A percentile compares a stretch with the other conserved stretches of the same genome.
These are phyloP conservation scores for Vannuccia rotundouncinata DNA, from an alignment of 2,888 invertebrate species.

Conservation along the genomic window DNA sequence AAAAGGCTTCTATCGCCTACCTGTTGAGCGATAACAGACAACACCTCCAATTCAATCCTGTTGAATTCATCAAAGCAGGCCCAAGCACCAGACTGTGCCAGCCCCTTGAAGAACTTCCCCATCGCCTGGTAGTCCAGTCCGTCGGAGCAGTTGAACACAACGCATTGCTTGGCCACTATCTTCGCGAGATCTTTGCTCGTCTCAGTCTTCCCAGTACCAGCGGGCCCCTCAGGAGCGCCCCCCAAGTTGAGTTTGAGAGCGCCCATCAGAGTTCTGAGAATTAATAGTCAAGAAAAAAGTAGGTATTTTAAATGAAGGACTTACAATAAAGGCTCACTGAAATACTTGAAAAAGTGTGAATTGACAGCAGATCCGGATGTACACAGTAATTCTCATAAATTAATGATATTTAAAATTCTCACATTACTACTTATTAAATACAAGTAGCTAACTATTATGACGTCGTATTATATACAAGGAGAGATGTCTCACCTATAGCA, in stretches of 20 bases:
- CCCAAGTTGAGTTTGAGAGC: conserved; percentile 54
- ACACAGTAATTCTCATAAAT: too few species aligned
- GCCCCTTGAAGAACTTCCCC: conserved; percentile 57
- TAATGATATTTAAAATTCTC: too few species aligned
- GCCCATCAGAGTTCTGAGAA: conserved; percentile 54
- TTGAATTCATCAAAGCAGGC: conserved; percentile 58
- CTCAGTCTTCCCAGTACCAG: conserved; percentile 56
- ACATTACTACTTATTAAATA: too few species aligned
- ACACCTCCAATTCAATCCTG: conserved; percentile 56
- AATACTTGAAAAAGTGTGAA: too few species aligned
- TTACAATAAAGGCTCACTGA: neutral
- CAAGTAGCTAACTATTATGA: too few species aligned
- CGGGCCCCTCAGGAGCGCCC: conserved; percentile 56
- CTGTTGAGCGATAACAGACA: conserved; percentile 55
- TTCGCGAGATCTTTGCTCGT: conserved; percentile 56
- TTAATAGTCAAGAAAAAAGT: too few species aligned
- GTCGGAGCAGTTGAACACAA: conserved; percentile 57
- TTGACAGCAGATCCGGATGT: too few species aligned
- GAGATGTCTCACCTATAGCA: conserved; percentile 50
- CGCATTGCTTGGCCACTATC: conserved; percentile 57
- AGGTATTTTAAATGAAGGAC: neutral
- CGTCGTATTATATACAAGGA: too few species aligned
- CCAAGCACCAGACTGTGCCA: conserved; percentile 57
- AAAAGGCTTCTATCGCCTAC: too few species aligned
- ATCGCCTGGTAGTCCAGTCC: conserved; percentile 56